These are phyloP conservation scores for Tenrec ecaudatus DNA, from an alignment of 2,113 vertebrate genomes.

Conservation along the genomic window DNA sequence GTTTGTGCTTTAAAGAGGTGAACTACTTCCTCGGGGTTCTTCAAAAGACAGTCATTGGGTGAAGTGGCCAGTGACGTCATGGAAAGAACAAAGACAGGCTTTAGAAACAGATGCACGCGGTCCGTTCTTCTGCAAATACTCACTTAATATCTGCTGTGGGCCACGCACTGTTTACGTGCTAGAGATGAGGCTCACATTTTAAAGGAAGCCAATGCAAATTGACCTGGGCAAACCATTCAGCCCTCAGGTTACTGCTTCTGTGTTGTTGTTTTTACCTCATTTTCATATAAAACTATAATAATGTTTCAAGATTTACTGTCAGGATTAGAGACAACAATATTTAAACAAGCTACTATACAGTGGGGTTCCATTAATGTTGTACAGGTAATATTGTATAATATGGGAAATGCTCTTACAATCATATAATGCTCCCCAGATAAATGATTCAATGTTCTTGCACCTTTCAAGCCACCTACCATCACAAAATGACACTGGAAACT, in stretches of 20 bases:
- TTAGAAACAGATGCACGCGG: not conserved
- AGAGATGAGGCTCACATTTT: slow-evolving; percentile 23
- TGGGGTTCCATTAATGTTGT: not conserved
- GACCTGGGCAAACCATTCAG: not conserved
- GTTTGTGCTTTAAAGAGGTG: too few species aligned
- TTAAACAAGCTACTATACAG: not conserved
- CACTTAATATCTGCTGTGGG: slow-evolving; percentile 40
- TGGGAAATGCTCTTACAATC: not conserved
- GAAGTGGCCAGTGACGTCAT: not conserved
- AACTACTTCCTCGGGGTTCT: not conserved
- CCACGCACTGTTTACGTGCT: not conserved
- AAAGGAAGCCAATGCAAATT: not conserved
- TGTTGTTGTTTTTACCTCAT: not conserved
- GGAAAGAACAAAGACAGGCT: not conserved
- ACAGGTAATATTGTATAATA: slow-evolving; percentile 24
- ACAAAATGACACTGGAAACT: slow-evolving; percentile 37
- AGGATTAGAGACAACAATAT: slow-evolving; percentile 14
- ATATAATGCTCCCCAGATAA: not conserved
- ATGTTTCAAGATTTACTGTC: slow-evolving; percentile 35
- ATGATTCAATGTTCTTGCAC: slow-evolving; percentile 51
- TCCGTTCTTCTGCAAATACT: slow-evolving; percentile 51
- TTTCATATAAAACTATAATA: not conserved
- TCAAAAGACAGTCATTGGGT: not conserved
- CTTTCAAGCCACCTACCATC: not conserved
- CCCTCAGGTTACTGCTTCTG: not conserved